Base-by-base conservation (phyloP, 2,888 invertebrate species). In the Kuschelorhynchus macadamiae region DNA sequence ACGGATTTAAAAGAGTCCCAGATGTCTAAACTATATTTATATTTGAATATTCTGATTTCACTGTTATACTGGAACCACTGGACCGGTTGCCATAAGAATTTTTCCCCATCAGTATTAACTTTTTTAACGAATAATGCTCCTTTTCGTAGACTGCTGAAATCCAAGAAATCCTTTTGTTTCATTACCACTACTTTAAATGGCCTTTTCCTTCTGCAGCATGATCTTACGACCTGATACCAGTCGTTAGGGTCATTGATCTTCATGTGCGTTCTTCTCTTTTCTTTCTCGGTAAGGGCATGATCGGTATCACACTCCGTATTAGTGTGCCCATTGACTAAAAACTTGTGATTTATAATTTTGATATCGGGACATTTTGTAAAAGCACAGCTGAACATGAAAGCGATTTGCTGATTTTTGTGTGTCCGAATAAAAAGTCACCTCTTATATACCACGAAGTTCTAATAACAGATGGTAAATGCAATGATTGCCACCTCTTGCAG, bases 231-330 rank as follows among this genome's bases (percentile, higher is more conserved):
- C 21, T 59, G 46, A 36, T 59, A 47, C 59, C 42, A 55, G 30
- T 55, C 55, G 12, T 20, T 39, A 14, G 55, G 55, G 12, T 59
- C 32, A 33, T 25, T 25, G 3, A 25, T 25, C 25, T 25, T 25
- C 25, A 25, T 25, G 7, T 20, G 41, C 36, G n/a, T 30, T 32
- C 30, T 53, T 53, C n/a, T 30, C 33, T 32, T 53, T 18, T 33
- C 67, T 71, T 44, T 71, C 25, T 25, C 70, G 14, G 73, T 76
- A 11, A 70, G 11, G 14, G 63, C 53, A 62, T 75, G 74, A 44
- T 74, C 71, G 14, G 65, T 56, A 50, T 73, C 73, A 52, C 73
- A 74, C 60, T 75, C 75, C 71, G 72, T 66, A 46, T 76, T 72
- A 18, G 60, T 72, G 65, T 75, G 74, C 3, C 25, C 25, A 25